Evolutionary conservation across 2,113 vertebrate genomes (phyloP).

Genomic region (Antechinus stuartii): DNA sequence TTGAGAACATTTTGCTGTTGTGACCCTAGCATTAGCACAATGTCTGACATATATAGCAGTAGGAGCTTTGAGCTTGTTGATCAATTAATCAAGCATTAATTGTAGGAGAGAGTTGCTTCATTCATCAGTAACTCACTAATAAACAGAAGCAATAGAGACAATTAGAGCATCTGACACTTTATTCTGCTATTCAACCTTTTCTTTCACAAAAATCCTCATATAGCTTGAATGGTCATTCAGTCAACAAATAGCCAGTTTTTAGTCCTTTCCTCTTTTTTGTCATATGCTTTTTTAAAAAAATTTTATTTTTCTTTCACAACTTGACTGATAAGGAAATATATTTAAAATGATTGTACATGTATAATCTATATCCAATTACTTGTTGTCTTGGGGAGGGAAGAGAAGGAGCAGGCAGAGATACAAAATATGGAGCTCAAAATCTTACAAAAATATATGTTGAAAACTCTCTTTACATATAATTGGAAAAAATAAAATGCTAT

Average conservation of each 20-base stretch:
- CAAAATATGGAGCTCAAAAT: too few species aligned
- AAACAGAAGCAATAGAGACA: background rate
- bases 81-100: background rate
- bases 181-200: background rate
- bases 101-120: slow-evolving; percentile 24
- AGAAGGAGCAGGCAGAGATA: too few species aligned
- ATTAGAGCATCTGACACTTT: background rate
- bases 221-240: background rate
- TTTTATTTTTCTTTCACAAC: too few species aligned
- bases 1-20: background rate
- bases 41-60: background rate
- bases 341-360: too few species aligned
- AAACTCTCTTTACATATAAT: too few species aligned
- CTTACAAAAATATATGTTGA: too few species aligned
- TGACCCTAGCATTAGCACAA: background rate
- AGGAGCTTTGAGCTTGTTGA: background rate
- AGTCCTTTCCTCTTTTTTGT: background rate
- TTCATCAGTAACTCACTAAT: slow-evolving; percentile 21
- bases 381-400: too few species aligned
- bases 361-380: too few species aligned
- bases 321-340: too few species aligned
- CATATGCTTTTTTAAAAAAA: background rate
- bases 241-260: background rate
- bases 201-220: background rate
- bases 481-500: too few species aligned